Evolutionary conservation across 1,140 invertebrate genomes (phyloP).

Genomic region (Muscidifurax raptorellus): DNA sequence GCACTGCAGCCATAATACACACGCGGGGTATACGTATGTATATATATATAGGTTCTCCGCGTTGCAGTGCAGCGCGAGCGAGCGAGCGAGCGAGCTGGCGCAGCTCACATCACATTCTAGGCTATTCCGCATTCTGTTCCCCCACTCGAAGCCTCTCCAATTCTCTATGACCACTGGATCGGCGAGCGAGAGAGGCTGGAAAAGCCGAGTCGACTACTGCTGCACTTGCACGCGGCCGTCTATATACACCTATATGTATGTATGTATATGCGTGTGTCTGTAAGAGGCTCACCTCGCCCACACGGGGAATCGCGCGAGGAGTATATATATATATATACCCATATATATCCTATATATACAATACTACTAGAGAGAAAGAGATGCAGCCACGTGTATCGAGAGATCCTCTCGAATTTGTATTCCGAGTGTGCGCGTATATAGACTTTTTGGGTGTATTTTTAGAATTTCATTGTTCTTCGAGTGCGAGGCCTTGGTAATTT

Average conservation of each 20-base stretch:
- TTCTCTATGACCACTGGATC: constrained; percentile 64
- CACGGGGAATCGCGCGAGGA: constrained; percentile 11
- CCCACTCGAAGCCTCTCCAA: constrained; percentile 62
- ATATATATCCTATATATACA: too few species aligned
- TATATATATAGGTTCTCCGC: background rate
- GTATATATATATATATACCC: too few species aligned
- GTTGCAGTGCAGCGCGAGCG: constrained; percentile 3
- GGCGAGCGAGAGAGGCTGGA: constrained; percentile 68
- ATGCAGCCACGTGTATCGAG: background rate
- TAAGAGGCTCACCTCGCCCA: constrained; percentile 24
- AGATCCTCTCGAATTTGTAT: too few species aligned
- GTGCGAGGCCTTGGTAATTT: too few species aligned
- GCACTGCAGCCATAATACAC: constrained; percentile 4
- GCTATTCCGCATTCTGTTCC: constrained; percentile 77
- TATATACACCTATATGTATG: constrained; percentile 50
- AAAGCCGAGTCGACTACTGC: constrained; percentile 66
- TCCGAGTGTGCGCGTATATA: too few species aligned
- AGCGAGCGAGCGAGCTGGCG: background rate
- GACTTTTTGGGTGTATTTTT: too few species aligned
- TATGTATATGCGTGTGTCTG: background rate
- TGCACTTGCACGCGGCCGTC: constrained; percentile 55
- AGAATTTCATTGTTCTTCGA: too few species aligned
- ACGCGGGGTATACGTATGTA: background rate
- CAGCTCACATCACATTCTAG: constrained; percentile 76
- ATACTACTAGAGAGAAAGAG: background rate